Conservation (phyloP, 2,888 invertebrate genomes). For the Folsomia candida region DNA sequence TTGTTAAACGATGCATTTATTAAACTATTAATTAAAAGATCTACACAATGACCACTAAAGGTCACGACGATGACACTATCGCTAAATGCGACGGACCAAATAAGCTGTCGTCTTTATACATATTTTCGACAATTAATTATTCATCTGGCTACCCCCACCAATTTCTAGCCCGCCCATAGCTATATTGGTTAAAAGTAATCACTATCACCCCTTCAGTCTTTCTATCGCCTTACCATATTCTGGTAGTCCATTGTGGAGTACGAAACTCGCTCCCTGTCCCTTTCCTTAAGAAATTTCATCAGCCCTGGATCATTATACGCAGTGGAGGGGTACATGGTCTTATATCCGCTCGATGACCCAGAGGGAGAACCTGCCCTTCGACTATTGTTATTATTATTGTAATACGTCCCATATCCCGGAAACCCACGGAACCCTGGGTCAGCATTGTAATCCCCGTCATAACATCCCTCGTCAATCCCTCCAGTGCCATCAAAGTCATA, state of each 20-base stretch:
- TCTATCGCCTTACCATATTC: background rate
- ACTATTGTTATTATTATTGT: constrained; percentile 23
- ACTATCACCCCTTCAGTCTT: background rate
- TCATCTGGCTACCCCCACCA: too few relatives aligned
- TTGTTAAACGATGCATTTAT: too few relatives aligned
- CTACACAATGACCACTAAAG: too few relatives aligned
- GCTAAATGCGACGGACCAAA: too few relatives aligned
- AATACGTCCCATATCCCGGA: background rate
- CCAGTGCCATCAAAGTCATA: background rate
- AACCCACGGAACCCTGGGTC: background rate
- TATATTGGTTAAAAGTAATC: too few relatives aligned
- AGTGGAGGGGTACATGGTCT: constrained; percentile 32
- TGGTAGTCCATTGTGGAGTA: background rate
- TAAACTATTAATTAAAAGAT: too few relatives aligned
- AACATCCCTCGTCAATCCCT: background rate
- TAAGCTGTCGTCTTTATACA: too few relatives aligned
- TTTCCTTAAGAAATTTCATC: constrained; percentile 41
- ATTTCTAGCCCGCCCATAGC: too few relatives aligned
- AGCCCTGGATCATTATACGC: constrained; percentile 37
- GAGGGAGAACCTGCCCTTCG: constrained; percentile 33
- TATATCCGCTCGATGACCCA: constrained; percentile 38
- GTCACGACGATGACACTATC: too few relatives aligned
- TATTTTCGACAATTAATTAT: too few relatives aligned
- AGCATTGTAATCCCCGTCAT: background rate
- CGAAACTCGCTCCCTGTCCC: background rate